Percentiles rank a stretch among this genome's conserved stretches.
phyloP scores from a whole-genome alignment of 53 echinoderm and acorn worm genomes.

The Glandiceps talaboti region DNA sequence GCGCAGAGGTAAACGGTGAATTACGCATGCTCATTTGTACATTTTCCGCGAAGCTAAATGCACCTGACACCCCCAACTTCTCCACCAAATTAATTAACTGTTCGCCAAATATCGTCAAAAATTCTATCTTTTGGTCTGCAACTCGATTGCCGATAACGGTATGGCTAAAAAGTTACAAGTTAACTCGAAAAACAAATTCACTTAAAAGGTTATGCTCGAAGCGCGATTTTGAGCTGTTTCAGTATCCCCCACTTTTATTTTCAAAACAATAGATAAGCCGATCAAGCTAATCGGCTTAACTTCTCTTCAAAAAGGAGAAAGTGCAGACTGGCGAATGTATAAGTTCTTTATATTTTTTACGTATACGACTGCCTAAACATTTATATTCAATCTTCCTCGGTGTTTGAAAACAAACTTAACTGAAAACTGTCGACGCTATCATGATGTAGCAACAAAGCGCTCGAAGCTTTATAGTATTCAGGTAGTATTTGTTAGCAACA shows the following conservation, averaged over 20 bases:
- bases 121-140: not conserved
- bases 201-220: not conserved
- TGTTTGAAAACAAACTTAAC: too few relatives aligned
- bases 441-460: too few relatives aligned
- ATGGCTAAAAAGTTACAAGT: not conserved
- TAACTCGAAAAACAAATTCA: not conserved
- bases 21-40: not conserved
- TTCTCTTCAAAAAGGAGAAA: not conserved
- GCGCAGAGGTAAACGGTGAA: not conserved
- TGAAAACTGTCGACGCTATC: too few relatives aligned
- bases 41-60: not conserved
- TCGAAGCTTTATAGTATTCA: too few relatives aligned
- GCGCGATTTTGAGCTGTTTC: not conserved
- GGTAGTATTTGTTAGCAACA: too few relatives aligned
- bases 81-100: not conserved
- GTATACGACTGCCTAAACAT: not conserved
- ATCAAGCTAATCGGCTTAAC: not conserved
- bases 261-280: not conserved
- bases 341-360: not conserved
- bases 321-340: not conserved
- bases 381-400: not conserved
- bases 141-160: not conserved
- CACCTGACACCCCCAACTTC: not conserved
- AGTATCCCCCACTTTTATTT: not conserved
- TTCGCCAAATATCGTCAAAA: not conserved